These are phyloP conservation scores for Barbus barbus DNA, from an alignment of 2,113 vertebrate genomes.

Conservation along the genomic window DNA sequence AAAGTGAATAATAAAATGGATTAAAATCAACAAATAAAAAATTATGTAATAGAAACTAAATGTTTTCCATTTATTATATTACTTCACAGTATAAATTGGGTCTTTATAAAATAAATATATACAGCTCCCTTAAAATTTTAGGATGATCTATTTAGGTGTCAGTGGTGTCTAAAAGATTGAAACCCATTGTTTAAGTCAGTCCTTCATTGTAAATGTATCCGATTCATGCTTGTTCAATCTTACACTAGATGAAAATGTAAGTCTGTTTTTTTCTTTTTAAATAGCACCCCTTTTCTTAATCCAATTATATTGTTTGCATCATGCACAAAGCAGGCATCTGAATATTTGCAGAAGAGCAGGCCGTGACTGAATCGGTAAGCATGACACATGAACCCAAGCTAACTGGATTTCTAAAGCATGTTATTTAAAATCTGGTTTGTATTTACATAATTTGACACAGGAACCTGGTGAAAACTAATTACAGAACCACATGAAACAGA, in stretches of 20 bases:
- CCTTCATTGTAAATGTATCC: background rate
- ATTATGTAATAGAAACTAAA: background rate
- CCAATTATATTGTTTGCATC: background rate
- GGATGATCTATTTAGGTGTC: background rate
- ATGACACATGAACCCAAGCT: background rate
- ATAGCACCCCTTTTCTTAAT: background rate
- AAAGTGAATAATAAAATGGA: too few species aligned
- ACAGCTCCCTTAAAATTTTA: background rate
- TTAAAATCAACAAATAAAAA: too few species aligned
- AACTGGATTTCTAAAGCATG: constrained; percentile 49
- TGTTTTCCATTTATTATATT: background rate
- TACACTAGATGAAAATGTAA: background rate
- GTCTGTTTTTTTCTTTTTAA: background rate
- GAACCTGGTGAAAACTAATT: constrained; percentile 83
- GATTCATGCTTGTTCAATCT: background rate
- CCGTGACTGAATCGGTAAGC: background rate
- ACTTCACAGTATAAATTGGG: background rate
- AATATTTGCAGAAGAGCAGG: background rate
- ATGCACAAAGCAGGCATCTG: background rate
- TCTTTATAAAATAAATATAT: too few species aligned
- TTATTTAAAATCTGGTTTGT: constrained; percentile 67
- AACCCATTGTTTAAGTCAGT: background rate
- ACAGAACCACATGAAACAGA: constrained; percentile 88
- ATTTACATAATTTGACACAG: constrained; percentile 78
- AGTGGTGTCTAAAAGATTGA: background rate